These are phyloP conservation scores for Melanaphis sacchari DNA, from an alignment of 1,140 invertebrate species.

Conservation along the genomic window DNA sequence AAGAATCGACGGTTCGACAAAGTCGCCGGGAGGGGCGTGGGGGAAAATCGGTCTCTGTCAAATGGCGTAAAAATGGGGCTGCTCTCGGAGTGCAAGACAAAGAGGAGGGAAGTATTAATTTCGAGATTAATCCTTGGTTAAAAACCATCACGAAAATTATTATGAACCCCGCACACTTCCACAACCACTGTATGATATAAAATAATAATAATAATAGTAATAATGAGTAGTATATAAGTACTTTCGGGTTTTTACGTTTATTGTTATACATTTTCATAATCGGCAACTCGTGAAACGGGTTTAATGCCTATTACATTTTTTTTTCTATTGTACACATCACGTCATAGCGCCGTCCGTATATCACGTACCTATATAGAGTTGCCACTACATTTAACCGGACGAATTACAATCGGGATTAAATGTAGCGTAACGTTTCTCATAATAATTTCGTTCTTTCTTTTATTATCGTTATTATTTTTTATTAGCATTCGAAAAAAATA, in stretches of 20 bases:
- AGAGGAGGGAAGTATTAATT: background rate
- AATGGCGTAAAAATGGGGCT: background rate
- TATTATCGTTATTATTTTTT: conserved; percentile 42
- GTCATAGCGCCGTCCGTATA: background rate
- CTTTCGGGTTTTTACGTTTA: conserved; percentile 5
- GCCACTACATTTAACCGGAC: conserved; percentile 45
- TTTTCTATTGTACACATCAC: background rate
- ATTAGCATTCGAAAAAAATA: conserved; percentile 32
- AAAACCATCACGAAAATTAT: conserved; percentile 24
- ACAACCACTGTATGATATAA: background rate
- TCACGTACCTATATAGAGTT: conserved; percentile 11
- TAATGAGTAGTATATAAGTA: background rate
- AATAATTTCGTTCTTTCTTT: conserved; percentile 21
- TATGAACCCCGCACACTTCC: background rate
- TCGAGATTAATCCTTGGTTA: background rate
- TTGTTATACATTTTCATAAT: conserved; percentile 29
- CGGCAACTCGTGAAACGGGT: conserved; percentile 37
- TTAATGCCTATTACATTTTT: background rate
- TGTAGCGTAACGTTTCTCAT: conserved; percentile 47
- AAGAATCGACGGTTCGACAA: conserved; percentile 24
- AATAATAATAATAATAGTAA: background rate
- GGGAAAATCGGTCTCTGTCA: conserved; percentile 45
- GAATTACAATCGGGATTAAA: conserved; percentile 46
- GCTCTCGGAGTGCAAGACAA: background rate
- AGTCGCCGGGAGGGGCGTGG: background rate